A percentile compares a stretch with the other conserved stretches of the same genome.
Evolutionary conservation across 2,797 vertebrate species (phyloP).

Genomic region (Poecilia gillii): DNA sequence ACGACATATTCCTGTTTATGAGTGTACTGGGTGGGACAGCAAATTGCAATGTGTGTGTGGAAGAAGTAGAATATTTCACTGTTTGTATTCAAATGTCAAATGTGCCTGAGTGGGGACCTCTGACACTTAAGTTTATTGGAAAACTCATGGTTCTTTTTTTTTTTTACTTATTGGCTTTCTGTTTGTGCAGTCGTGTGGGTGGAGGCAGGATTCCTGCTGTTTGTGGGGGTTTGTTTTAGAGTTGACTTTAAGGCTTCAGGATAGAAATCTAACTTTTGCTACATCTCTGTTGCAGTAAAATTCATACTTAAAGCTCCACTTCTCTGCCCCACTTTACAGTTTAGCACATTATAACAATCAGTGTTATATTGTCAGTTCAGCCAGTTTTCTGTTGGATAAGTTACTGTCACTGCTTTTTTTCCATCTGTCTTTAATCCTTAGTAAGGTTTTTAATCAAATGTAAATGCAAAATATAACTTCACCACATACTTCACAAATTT

Average conservation of each 20-base stretch:
- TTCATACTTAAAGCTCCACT: background rate
- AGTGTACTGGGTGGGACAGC: background rate
- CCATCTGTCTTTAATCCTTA: background rate
- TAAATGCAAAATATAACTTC: background rate
- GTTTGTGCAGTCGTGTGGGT: slow-evolving; percentile 24
- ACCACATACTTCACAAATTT: background rate
- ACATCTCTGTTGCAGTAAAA: slow-evolving; percentile 16
- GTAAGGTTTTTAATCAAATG: background rate
- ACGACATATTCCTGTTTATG: slow-evolving; percentile 15
- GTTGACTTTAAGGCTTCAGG: slow-evolving; percentile 24
- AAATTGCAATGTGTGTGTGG: slow-evolving; percentile 18
- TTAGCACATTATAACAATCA: background rate
- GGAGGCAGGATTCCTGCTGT: slow-evolving; percentile 11
- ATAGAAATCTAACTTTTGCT: slow-evolving; percentile 2
- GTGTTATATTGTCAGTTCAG: background rate
- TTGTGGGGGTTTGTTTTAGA: slow-evolving; percentile 10
- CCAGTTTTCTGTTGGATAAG: background rate
- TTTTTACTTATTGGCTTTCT: slow-evolving; percentile 21
- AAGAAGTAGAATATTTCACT: slow-evolving; percentile 29
- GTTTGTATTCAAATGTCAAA: slow-evolving; percentile 36
- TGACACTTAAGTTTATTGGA: slow-evolving; percentile 4
- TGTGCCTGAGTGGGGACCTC: slow-evolving; percentile 30
- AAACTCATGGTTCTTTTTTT: slow-evolving; percentile 3
- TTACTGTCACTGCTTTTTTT: background rate
- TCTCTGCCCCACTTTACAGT: background rate